Conservation (phyloP, 2,888 invertebrate genomes). For the Oeneis ivallda region DNA sequence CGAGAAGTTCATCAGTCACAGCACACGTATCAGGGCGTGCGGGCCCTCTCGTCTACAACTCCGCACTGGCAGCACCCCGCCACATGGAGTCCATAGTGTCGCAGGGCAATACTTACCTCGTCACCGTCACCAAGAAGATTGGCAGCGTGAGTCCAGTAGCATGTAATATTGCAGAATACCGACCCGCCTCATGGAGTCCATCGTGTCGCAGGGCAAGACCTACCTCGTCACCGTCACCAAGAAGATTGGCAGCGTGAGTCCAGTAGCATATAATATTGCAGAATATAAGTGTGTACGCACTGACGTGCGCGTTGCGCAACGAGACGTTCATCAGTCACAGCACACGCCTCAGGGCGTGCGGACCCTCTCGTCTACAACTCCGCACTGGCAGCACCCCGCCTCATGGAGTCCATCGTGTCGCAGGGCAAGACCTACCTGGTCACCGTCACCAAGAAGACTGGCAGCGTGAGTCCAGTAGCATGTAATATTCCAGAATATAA, state of each 20-base stretch:
- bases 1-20: constrained; percentile 37
- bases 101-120: constrained; percentile 71
- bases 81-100: constrained; percentile 75
- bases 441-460: constrained; percentile 69
- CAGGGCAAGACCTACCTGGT: constrained; percentile 73
- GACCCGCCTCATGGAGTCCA: no score
- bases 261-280: no score
- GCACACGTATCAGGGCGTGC: constrained; percentile 41
- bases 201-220: no score
- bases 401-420: constrained; percentile 74
- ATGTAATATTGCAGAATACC: no score
- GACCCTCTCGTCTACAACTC: constrained; percentile 49
- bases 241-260: no score
- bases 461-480: constrained; percentile 48
- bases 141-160: constrained; percentile 57
- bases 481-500: no score
- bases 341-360: constrained; percentile 42
- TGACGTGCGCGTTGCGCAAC: constrained; percentile 55
- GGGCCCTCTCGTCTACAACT: no score
- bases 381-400: constrained; percentile 55
- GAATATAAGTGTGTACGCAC: constrained; percentile 59
- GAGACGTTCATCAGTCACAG: constrained; percentile 38
- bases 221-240: no score
- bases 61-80: constrained; percentile 59
- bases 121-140: constrained; percentile 69